Evolutionary conservation across 1,140 invertebrate genomes (phyloP), one percentile per base, ranked within the genome.

Genomic region (Chionoecetes opilio): DNA sequence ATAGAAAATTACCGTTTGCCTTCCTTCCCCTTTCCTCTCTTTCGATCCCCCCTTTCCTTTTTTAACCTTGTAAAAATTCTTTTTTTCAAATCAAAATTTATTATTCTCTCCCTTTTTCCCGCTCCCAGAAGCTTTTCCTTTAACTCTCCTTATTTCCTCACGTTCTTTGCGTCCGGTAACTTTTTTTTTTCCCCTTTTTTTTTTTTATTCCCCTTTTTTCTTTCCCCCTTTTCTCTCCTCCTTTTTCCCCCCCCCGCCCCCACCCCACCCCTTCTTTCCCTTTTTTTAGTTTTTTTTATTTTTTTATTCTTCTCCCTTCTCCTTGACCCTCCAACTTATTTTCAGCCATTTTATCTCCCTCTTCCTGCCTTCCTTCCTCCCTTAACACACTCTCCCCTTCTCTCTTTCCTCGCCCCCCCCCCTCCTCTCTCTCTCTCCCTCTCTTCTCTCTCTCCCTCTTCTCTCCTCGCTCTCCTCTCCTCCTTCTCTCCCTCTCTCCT

Each of bases 391-490:
- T 84, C 82, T 84, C 82, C 29, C n/a, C n/a, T n/a, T n/a, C n/a
- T n/a, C n/a, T n/a, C n/a, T n/a, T n/a, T n/a, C n/a, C n/a, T n/a
- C n/a, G n/a, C n/a, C n/a, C n/a, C n/a, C n/a, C n/a, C 29, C 82
- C 29, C 82, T 84, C 82, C 82, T 84, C 82, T 84, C 82, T 84
- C 82, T 84, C 82, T 84, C 82, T 84, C 82, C 29, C 82, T 84
- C 82, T 84, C 82, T n/a, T 75, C 82, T 84, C 82, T 84, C 82
- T 84, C 82, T 84, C 82, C 29, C 82, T 84, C 29, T n/a, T 84
- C 82, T 84, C 82, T 84, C 82, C 29, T n/a, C 82, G 21, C 82
- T 84, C 82, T 84, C 82, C n/a, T 84, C 82, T 89, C 38, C n/a
- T 84, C 82, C 29, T n/a, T 84, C 82, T 84, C 82, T 84, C 82